Conservation (phyloP, 37 sponge, comb jelly and placozoan species). For the Bolinopsis microptera region DNA sequence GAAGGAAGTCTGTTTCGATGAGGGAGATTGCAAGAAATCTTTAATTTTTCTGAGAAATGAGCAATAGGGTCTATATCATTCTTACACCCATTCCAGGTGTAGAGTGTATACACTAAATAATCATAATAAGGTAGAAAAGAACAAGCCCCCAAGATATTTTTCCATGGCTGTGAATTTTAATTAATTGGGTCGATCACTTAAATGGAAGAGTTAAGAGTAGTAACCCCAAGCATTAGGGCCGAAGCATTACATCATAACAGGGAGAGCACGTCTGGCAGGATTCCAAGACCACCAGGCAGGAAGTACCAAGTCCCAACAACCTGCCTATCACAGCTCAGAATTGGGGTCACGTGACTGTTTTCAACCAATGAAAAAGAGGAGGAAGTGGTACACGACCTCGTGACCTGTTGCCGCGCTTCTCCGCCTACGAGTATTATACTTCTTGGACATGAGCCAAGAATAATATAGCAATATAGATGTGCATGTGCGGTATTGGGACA, state of each 20-base stretch:
- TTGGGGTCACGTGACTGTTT: background rate
- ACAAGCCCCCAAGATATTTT: too few species aligned
- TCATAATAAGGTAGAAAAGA: too few species aligned
- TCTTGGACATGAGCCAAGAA: background rate
- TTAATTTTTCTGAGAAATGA: too few species aligned
- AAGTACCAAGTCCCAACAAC: background rate
- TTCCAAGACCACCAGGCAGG: background rate
- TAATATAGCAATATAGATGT: background rate
- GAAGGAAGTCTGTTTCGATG: too few species aligned
- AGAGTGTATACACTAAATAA: too few species aligned
- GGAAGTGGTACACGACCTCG: background rate
- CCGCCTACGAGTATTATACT: background rate
- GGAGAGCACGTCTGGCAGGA: background rate
- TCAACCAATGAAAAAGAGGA: background rate
- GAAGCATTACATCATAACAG: background rate
- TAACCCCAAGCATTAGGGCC: too few species aligned
- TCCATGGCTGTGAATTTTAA: too few species aligned
- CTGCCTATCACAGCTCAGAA: background rate
- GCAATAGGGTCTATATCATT: too few species aligned
- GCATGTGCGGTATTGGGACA: background rate
- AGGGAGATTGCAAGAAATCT: too few species aligned
- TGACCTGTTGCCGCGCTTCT: background rate
- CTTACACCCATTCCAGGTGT: too few species aligned
- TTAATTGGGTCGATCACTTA: too few species aligned
- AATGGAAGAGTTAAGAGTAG: too few species aligned